Evolutionary conservation across 1,140 invertebrate genomes (phyloP).

Genomic region (Trachymyrmex septentrionalis): DNA sequence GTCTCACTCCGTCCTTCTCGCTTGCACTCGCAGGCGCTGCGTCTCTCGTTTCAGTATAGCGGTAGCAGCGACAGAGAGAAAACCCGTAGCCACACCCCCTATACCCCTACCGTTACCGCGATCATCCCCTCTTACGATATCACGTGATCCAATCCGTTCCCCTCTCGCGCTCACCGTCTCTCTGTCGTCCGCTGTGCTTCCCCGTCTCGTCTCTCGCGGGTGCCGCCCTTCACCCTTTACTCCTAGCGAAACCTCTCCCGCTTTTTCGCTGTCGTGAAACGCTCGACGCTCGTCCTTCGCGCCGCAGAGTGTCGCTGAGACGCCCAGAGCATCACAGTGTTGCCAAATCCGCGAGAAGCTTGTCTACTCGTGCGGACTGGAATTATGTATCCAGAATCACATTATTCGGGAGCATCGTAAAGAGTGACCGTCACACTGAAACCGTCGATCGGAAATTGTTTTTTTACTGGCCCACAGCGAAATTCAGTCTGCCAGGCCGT

Average conservation of each 20-base stretch:
- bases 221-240: constrained; percentile 77
- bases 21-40: constrained; percentile 1
- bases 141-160: constrained; percentile 46
- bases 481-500: constrained; percentile 39
- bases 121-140: constrained; percentile 39
- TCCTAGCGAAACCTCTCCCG: constrained; percentile 58
- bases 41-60: constrained; percentile 15
- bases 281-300: constrained; percentile 72
- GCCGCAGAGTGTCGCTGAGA: constrained; percentile 74
- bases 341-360: constrained; percentile 75
- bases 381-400: constrained; percentile 71
- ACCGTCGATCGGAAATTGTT: constrained; percentile 35
- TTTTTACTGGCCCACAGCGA: constrained; percentile 53
- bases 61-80: constrained; percentile 62
- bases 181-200: constrained; percentile 58
- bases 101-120: constrained; percentile 16
- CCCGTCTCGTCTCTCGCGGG: constrained; percentile 71
- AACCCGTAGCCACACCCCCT: constrained; percentile 71
- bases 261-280: constrained; percentile 64
- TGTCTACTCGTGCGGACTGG: constrained; percentile 63
- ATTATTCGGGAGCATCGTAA: constrained; percentile 58
- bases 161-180: constrained; percentile 64
- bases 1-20: neutral
- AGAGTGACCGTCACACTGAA: constrained; percentile 52
- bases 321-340: constrained; percentile 74